These are phyloP conservation scores for Plumapathes pennacea DNA, from an alignment of 92 coral and sea anemone species.

Conservation along the genomic window DNA sequence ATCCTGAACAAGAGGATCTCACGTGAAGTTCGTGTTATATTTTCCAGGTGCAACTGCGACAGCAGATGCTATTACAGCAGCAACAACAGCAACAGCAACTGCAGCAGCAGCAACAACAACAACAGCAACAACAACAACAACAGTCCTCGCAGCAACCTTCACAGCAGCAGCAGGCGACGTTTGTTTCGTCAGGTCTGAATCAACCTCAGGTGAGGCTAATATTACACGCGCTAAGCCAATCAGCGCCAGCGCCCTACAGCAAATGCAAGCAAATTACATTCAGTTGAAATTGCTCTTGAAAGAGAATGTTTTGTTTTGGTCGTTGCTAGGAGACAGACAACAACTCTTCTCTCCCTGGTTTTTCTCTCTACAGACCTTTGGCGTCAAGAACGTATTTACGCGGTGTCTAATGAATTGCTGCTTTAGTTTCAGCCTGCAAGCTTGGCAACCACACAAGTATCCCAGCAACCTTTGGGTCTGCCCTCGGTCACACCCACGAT, in stretches of 20 bases:
- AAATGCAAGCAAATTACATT: too few relatives aligned
- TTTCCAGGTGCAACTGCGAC: constrained; percentile 12
- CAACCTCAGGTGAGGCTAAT: constrained; percentile 20
- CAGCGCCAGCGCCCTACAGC: too few relatives aligned
- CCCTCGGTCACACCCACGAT: constrained; percentile 20
- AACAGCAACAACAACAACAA: constrained; percentile 31
- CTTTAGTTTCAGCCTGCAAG: too few relatives aligned
- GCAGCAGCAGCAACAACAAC: constrained; percentile 45
- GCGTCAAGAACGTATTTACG: too few relatives aligned
- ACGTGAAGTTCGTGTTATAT: background rate
- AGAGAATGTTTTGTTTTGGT: too few relatives aligned
- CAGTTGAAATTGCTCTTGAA: too few relatives aligned
- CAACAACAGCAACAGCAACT: constrained; percentile 36
- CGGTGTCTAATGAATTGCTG: too few relatives aligned
- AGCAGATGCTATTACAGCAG: constrained; percentile 33
- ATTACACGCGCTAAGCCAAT: too few relatives aligned
- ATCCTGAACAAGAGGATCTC: background rate
- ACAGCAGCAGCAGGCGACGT: constrained; percentile 20
- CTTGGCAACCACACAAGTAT: too few relatives aligned
- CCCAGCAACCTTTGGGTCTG: constrained; percentile 59
- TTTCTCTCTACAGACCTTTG: too few relatives aligned
- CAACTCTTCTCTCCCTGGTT: too few relatives aligned
- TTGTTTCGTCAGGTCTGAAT: constrained; percentile 8
- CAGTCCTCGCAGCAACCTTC: constrained; percentile 25
- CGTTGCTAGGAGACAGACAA: too few relatives aligned